phyloP scores from a whole-genome alignment of 2,888 invertebrate species.

The Andrena marginata region DNA sequence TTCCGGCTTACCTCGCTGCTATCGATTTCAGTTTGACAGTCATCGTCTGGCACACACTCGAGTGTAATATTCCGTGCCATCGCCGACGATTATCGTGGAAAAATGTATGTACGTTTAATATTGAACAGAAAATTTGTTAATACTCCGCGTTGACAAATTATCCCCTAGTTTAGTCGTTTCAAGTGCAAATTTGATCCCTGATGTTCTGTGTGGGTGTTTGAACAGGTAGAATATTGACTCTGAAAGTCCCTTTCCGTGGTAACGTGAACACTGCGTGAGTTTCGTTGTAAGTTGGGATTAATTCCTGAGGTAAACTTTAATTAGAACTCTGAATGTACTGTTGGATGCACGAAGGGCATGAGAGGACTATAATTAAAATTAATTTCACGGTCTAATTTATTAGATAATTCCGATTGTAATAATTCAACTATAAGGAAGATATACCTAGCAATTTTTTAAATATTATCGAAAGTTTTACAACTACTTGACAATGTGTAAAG shows the following conservation, averaged over 20 bases:
- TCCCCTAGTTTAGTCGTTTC: background rate
- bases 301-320: background rate
- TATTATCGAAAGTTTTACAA: no score
- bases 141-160: background rate
- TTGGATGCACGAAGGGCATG: no score
- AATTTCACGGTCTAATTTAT: no score
- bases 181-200: background rate
- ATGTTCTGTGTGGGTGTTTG: background rate
- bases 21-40: conserved; percentile 11
- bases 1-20: conserved; percentile 10
- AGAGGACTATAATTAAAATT: no score
- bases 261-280: background rate
- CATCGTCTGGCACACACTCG: background rate
- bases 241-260: background rate
- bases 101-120: background rate
- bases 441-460: no score
- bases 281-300: background rate
- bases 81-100: background rate
- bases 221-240: background rate
- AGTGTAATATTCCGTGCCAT: background rate
- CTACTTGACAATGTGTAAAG: no score
- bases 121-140: conserved; percentile 6
- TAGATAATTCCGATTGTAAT: no score
- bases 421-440: no score
- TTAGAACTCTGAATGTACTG: background rate